Conservation (phyloP, 2,888 invertebrate genomes). For the Rambutsinella grinnellia region DNA sequence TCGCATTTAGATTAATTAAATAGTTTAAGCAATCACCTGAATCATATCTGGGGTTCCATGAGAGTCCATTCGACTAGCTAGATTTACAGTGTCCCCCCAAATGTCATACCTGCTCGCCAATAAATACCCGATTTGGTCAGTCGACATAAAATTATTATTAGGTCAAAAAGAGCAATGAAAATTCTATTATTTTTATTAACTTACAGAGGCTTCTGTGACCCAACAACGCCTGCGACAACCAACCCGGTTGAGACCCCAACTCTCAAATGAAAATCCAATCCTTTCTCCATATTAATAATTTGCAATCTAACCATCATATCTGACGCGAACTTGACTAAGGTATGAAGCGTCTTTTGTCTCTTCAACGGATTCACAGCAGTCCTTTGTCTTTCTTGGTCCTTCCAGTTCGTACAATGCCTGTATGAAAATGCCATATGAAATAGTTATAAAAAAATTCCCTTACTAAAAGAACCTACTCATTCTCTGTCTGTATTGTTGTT, state of each 20-base stretch:
- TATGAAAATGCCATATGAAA: not conserved
- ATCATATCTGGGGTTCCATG: slow-evolving; percentile 85
- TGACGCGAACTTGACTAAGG: slow-evolving; percentile 80
- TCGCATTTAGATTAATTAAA: not conserved
- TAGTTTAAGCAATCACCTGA: slow-evolving; percentile 74
- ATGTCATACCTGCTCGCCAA: slow-evolving; percentile 86
- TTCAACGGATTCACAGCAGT: slow-evolving; percentile 59
- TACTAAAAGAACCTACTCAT: slow-evolving; percentile 27
- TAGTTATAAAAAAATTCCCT: not conserved
- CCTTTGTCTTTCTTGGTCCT: slow-evolving; percentile 23
- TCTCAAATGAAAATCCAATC: slow-evolving; percentile 78
- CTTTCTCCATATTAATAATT: slow-evolving; percentile 73
- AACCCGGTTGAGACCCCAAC: slow-evolving; percentile 91
- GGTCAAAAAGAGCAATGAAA: not conserved
- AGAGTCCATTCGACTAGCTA: slow-evolving; percentile 96
- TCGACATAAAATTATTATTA: not conserved
- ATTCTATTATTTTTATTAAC: not conserved
- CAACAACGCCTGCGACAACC: slow-evolving; percentile 94
- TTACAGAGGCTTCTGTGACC: slow-evolving; percentile 87
- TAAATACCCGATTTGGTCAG: too few relatives aligned
- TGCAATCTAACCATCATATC: slow-evolving; percentile 79
- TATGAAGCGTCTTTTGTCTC: slow-evolving; percentile 67
- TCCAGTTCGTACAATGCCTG: slow-evolving; percentile 26
- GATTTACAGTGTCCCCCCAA: slow-evolving; percentile 97
- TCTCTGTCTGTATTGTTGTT: slow-evolving; percentile 57